Evolutionary conservation across 2,113 vertebrate genomes (phyloP).

Genomic region (Hippocampus guttulatus): DNA sequence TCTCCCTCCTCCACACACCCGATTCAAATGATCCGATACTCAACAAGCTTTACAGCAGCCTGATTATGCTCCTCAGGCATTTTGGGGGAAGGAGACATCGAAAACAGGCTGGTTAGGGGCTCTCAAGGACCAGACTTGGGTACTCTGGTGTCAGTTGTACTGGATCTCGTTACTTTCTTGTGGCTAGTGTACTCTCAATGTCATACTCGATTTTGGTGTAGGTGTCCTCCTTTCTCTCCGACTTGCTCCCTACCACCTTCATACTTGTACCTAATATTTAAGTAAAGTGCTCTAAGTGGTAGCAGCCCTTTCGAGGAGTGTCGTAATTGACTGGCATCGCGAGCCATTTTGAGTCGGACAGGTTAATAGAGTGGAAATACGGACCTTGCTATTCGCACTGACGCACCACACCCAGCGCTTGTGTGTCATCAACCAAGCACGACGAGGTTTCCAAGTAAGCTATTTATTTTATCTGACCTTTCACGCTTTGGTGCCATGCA

Average conservation of each 20-base stretch:
- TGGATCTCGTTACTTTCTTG: not conserved
- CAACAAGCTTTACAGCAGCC: too few species aligned
- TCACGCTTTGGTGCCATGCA: constrained; percentile 22
- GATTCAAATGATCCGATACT: too few species aligned
- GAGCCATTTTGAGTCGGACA: constrained; percentile 33
- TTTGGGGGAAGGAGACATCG: too few species aligned
- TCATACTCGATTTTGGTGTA: constrained; percentile 1
- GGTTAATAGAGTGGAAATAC: constrained; percentile 55
- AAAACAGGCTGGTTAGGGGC: too few species aligned
- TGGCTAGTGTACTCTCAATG: not conserved
- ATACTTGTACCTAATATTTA: constrained; percentile 27
- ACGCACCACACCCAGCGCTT: constrained; percentile 23
- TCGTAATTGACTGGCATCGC: constrained; percentile 64
- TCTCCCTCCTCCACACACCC: too few species aligned
- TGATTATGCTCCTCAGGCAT: too few species aligned
- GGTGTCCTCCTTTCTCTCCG: constrained; percentile 20
- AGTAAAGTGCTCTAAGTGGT: constrained; percentile 52
- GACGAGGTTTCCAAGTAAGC: constrained; percentile 42
- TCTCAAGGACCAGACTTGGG: too few species aligned
- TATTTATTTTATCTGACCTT: constrained; percentile 57
- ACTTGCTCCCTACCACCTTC: constrained; percentile 15
- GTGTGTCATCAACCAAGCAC: constrained; percentile 56
- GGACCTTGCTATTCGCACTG: constrained; percentile 34
- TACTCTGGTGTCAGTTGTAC: not conserved
- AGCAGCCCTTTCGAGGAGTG: constrained; percentile 48